phyloP scores from a whole-genome alignment of 2,888 invertebrate species.

The Apamea monoglypha region DNA sequence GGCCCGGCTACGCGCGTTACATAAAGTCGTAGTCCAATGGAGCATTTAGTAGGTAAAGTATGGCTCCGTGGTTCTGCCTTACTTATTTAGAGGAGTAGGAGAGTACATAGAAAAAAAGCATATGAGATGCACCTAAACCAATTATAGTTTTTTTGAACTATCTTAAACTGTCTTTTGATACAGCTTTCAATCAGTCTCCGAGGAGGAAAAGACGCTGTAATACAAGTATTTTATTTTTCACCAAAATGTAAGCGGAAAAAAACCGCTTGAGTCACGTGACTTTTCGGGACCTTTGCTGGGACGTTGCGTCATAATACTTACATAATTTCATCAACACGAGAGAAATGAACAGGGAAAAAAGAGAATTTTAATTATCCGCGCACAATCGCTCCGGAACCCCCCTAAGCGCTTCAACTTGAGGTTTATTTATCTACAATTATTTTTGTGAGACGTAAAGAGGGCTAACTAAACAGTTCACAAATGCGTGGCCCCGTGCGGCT shows the following conservation, averaged over 20 bases:
- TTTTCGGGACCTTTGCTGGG: neutral
- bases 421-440: conserved; percentile 88
- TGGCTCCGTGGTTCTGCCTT: neutral
- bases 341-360: conserved; percentile 23
- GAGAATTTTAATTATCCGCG: conserved; percentile 70
- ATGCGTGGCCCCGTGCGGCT: conserved; percentile 79
- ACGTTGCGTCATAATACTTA: neutral
- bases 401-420: conserved; percentile 74
- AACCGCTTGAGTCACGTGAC: neutral
- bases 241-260: neutral
- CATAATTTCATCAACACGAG: neutral
- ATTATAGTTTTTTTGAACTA: neutral
- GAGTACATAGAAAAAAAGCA: neutral
- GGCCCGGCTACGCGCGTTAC: conserved; percentile 6
- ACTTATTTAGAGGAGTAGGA: neutral
- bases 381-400: conserved; percentile 66
- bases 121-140: neutral
- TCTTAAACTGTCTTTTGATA: neutral
- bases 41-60: too few species aligned
- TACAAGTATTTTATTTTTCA: neutral
- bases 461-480: conserved; percentile 79
- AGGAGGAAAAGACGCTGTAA: neutral
- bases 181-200: neutral
- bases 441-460: conserved; percentile 76
- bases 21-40: too few species aligned